Evolutionary conservation across 2,888 invertebrate genomes (phyloP).

Genomic region (Tyria jacobaeae): DNA sequence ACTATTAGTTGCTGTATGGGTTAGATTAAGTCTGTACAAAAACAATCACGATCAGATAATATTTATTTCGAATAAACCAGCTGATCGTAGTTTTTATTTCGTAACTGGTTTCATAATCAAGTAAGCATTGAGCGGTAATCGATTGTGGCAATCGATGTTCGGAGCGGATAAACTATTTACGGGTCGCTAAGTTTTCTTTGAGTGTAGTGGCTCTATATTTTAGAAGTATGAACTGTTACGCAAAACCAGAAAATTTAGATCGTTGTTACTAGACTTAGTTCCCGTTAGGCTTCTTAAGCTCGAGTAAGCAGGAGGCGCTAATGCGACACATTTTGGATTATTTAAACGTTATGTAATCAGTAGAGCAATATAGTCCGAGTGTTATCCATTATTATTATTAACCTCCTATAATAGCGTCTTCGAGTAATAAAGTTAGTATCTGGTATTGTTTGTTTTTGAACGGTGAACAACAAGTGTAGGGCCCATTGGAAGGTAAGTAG

Average conservation of each 20-base stretch:
- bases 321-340: neutral
- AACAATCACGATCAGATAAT: neutral
- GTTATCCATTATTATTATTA: neutral
- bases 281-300: neutral
- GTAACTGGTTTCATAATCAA: neutral
- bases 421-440: too few species aligned
- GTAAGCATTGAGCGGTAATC: slow-evolving; percentile 1
- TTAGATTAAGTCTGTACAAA: too few species aligned
- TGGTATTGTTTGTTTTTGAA: too few species aligned
- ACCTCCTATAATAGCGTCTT: too few species aligned
- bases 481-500: too few species aligned
- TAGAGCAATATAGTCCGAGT: neutral
- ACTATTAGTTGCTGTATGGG: too few species aligned
- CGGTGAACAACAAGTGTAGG: too few species aligned
- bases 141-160: slow-evolving; percentile 2
- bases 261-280: neutral
- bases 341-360: neutral
- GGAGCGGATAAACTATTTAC: neutral
- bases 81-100: neutral
- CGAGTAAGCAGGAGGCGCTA: neutral
- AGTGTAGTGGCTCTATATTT: neutral
- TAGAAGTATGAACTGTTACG: neutral
- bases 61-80: neutral
- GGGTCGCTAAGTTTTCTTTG: neutral
- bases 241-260: neutral